Percentiles rank a stretch among this genome's conserved stretches.
Conservation (phyloP, 2,113 vertebrate species). For the Pelodiscus sinensis region DNA sequence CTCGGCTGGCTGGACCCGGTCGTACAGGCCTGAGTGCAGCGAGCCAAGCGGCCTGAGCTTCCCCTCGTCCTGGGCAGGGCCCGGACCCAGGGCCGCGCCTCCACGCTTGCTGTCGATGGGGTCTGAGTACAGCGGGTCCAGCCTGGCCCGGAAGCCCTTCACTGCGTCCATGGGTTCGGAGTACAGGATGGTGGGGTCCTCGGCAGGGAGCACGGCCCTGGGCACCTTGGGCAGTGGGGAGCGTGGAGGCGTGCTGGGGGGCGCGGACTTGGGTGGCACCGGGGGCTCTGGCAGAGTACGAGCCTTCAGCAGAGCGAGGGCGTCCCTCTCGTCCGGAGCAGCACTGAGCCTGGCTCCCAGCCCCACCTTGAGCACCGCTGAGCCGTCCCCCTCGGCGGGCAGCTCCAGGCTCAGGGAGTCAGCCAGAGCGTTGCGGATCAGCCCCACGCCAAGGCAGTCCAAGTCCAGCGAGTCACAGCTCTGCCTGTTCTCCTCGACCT, state of each 20-base stretch:
- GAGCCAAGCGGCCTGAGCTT: background rate
- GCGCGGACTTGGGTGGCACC: background rate
- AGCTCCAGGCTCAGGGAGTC: conserved; percentile 69
- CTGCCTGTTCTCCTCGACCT: conserved; percentile 81
- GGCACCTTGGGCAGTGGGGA: conserved; percentile 73
- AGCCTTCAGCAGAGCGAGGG: conserved; percentile 66
- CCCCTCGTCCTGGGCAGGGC: conserved; percentile 41
- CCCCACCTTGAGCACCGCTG: background rate
- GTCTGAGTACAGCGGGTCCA: conserved; percentile 89
- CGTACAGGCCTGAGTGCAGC: conserved; percentile 79
- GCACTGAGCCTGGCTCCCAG: conserved; percentile 65
- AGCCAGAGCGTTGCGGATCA: conserved; percentile 66
- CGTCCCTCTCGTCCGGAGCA: conserved; percentile 44
- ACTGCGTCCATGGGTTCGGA: conserved; percentile 92
- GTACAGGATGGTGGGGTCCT: conserved; percentile 81
- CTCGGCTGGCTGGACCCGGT: conserved; percentile 73
- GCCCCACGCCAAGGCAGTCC: conserved; percentile 67
- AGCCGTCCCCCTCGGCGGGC: background rate
- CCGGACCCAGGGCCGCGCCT: background rate
- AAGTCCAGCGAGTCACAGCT: conserved; percentile 76
- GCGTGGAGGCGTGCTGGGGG: conserved; percentile 53
- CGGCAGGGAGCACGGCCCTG: background rate
- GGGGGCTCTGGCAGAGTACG: conserved; percentile 85
- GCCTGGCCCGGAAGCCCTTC: conserved; percentile 58
- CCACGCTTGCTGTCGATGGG: conserved; percentile 83